These are phyloP conservation scores for Chionoecetes opilio DNA, from an alignment of 1,140 invertebrate species.

Conservation along the genomic window DNA sequence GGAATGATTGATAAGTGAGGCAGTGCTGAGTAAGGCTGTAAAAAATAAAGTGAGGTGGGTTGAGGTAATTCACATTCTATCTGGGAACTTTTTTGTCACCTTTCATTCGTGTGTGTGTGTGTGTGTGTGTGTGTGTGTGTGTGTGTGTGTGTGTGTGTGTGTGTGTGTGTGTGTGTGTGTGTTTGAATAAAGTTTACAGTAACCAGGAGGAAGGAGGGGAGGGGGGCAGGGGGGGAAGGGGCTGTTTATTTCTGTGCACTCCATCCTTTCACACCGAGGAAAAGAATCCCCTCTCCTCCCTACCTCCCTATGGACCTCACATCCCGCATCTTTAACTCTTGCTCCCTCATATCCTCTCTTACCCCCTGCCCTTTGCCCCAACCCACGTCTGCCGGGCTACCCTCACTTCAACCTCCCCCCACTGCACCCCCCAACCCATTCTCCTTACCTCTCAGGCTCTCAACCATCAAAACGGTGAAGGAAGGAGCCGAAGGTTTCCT, in stretches of 20 bases:
- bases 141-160: conserved; percentile 1
- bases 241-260: neutral
- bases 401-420: neutral
- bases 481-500: neutral
- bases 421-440: neutral
- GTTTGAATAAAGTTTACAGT: neutral
- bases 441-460: neutral
- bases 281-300: neutral
- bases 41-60: too few species aligned
- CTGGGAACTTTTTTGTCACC: neutral
- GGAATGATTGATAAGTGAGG: neutral
- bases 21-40: neutral
- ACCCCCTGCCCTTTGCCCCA: neutral
- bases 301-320: neutral
- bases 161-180: conserved; percentile 14
- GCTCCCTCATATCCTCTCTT: neutral
- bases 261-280: neutral
- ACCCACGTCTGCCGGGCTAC: too few species aligned
- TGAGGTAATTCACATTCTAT: too few species aligned
- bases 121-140: neutral
- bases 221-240: neutral
- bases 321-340: neutral
- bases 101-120: too few species aligned
- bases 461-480: neutral
- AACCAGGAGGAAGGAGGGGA: neutral